Base-by-base conservation (phyloP, 92 coral and sea anemone genomes). In the Zoanthus sansibaricus region DNA sequence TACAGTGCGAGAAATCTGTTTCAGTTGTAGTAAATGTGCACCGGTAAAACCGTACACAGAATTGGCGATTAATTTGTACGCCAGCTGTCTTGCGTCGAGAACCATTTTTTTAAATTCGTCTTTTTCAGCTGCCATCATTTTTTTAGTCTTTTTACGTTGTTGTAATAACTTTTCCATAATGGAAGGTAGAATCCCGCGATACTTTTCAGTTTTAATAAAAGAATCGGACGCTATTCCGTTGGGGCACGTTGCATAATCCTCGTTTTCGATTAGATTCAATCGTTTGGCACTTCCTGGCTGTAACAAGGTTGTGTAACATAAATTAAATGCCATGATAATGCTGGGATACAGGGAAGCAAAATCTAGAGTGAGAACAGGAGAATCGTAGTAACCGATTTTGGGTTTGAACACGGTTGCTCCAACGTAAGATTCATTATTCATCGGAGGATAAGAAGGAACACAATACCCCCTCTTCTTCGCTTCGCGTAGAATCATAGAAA, bases 61-160 rank as follows among this genome's bases (percentile, higher is more conserved):
- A 69, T 69, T 69, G 37, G 73, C 73, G 6, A 69, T 69, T n/a
- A 69, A 18, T 69, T 69, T 69, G 33, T n/a, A 69, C 4, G 37
- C 73, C 6, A n/a, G 6, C 45, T 69, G 73, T 18, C 73, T 69
- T 5, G 73, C 37, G 37, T 69, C 73, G 2, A n/a, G 18, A 3
- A 69, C 73, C 73, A n/a, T 69, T 42, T 69, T 69, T 18, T 69
- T 69, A 69, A 69, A 69, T 18, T 69, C 73, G 73, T 69, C 73
- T n/a, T 69, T 69, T n/a, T 69, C 73, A n/a, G 73, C 73, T 42
- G 73, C 73, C 73, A 69, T 69, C 73, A 69, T 3, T 6, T 42
- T 42, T 18, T 69, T 69, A 6, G 73, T 69, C 6, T 69, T 69
- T 69, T 69, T 69, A 3, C 64, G 15, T 12, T 13, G 64, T 12